phyloP scores from a whole-genome alignment of 2,888 invertebrate genomes.

The Sinelater perroti region DNA sequence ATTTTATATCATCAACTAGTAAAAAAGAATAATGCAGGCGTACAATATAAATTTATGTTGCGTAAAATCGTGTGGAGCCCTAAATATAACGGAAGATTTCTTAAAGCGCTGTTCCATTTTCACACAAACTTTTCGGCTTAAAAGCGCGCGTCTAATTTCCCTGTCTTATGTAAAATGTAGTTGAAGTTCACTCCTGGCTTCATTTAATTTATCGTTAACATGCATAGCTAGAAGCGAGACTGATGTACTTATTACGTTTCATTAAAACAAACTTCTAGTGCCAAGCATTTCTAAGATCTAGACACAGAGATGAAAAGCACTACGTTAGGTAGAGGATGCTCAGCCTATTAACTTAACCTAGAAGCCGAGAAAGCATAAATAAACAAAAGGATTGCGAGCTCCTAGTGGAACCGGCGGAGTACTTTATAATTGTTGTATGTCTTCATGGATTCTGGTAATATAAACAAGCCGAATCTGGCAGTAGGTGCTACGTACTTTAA shows the following conservation, averaged over 20 bases:
- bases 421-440: constrained; percentile 17
- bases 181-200: too few species aligned
- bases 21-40: too few species aligned
- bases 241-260: constrained; percentile 10
- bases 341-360: constrained; percentile 14
- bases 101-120: too few species aligned
- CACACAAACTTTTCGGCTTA: too few species aligned
- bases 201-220: too few species aligned
- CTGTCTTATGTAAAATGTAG: too few species aligned
- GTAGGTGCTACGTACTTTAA: not conserved
- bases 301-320: constrained; percentile 10
- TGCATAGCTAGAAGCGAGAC: too few species aligned
- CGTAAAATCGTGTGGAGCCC: too few species aligned
- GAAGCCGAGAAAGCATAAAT: constrained; percentile 10
- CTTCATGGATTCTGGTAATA: constrained; percentile 11
- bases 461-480: constrained; percentile 5
- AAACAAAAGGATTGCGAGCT: constrained; percentile 22
- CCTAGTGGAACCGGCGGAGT: constrained; percentile 9
- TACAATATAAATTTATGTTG: too few species aligned
- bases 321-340: constrained; percentile 21
- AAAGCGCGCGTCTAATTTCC: too few species aligned
- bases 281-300: constrained; percentile 5
- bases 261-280: constrained; percentile 11
- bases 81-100: too few species aligned
- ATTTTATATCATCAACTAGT: too few species aligned